A percentile compares a stretch with the other conserved stretches of the same genome.
Conservation (phyloP, 2,113 vertebrate genomes). For the Leptobrachium leishanense region DNA sequence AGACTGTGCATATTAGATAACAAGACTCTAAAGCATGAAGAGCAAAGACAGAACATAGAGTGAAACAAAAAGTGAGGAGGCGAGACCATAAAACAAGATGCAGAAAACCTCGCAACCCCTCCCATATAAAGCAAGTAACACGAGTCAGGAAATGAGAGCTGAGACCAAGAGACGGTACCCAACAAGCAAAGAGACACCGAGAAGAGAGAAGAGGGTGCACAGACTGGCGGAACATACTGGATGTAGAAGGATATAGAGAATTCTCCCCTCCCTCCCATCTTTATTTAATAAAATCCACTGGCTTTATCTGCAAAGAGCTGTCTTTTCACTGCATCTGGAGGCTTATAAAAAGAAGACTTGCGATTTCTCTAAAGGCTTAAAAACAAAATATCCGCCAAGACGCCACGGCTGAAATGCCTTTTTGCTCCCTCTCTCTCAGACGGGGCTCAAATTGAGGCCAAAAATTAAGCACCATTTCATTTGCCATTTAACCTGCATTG, state of each 20-base stretch:
- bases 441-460: conserved; percentile 19
- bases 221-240: neutral
- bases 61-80: too few species aligned
- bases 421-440: conserved; percentile 9
- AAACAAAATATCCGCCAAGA: conserved; percentile 16
- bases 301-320: conserved; percentile 33
- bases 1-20: too few species aligned
- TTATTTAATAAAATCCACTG: conserved; percentile 35
- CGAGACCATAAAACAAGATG: too few species aligned
- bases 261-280: neutral
- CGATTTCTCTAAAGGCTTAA: conserved; percentile 19
- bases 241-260: neutral
- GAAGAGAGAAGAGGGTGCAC: neutral
- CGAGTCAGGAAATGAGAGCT: too few species aligned
- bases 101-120: too few species aligned
- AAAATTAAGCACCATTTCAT: conserved; percentile 6
- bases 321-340: conserved; percentile 28
- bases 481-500: conserved; percentile 26
- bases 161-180: neutral
- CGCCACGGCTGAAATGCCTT: conserved; percentile 19
- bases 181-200: neutral
- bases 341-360: conserved; percentile 25
- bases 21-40: too few species aligned
- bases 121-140: neutral
- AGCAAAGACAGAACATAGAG: too few species aligned